Evolutionary conservation across 2,888 invertebrate species (phyloP), one percentile per base, ranked within the genome.

Genomic region (Melitaea athalia): DNA sequence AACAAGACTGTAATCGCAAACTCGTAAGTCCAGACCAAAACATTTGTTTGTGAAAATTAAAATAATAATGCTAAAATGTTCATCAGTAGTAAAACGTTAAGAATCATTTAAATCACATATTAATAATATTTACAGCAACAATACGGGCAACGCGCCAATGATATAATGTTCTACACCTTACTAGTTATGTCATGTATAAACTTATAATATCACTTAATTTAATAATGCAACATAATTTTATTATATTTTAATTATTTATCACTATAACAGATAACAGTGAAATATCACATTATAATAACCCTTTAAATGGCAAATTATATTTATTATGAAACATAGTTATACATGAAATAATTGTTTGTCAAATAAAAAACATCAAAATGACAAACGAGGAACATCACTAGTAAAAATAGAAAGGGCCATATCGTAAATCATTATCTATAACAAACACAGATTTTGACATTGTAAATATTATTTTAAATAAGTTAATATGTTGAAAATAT

Each of bases 201-300:
- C 87, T 85, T 86, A 87, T 80, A 77, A 77, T 82, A 87, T 81
- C 80, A 79, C 81, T 79, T 85, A 83, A 76, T 80, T 80, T 79
- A 33, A n/a, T 81, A 85, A 84, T 80, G 81, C 83, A 88, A 87
- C 85, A 81, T 82, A 84, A 81, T 76, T 76, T 73, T 80, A 81
- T 80, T 85, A 74, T 75, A 74, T 70, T 81, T 80, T 76, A 77
- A 81, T 78, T 81, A 81, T 83, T 85, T 85, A 89, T 89, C 87
- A 86, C 85, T 82, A 85, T 88, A 92, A 91, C 91, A 90, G 83
- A 92, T 91, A 92, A 92, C 91, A 91, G 91, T 85, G 80, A 88
- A 89, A 92, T 92, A 92, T 92, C 92, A 92, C 92, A 92, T 90
- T 80, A 88, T 85, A 85, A 89, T 76, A 87, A 88, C 84, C 83